Percentiles rank a stretch among this genome's conserved stretches.
These are phyloP conservation scores for Leptodactylus fallax DNA, from an alignment of 2,797 vertebrate species.

Conservation along the genomic window DNA sequence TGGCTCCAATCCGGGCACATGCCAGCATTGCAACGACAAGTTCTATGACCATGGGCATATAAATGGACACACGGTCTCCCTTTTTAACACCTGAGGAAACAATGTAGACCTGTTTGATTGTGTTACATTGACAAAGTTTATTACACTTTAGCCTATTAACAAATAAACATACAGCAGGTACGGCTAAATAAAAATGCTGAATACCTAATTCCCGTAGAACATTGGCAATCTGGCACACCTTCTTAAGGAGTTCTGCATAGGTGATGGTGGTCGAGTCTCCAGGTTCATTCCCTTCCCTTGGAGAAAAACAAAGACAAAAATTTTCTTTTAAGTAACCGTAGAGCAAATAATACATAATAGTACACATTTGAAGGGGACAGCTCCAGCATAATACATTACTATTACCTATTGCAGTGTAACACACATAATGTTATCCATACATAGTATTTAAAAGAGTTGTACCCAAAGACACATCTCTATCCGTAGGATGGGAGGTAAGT, in stretches of 20 bases:
- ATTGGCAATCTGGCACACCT: slow-evolving; percentile 92
- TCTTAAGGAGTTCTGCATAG: slow-evolving; percentile 88
- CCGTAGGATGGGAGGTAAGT: too few species aligned
- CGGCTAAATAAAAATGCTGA: not conserved
- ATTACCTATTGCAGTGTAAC: too few species aligned
- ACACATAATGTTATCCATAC: too few species aligned
- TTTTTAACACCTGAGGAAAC: slow-evolving; percentile 86
- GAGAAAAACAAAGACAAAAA: slow-evolving; percentile 56
- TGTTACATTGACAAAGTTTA: too few species aligned
- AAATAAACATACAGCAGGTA: too few species aligned
- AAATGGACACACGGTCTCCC: slow-evolving; percentile 92
- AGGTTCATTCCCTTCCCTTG: slow-evolving; percentile 95
- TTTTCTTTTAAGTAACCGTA: too few species aligned
- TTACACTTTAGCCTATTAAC: too few species aligned
- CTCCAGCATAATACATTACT: too few species aligned
- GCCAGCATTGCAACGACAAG: slow-evolving; percentile 95
- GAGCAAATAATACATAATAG: too few species aligned
- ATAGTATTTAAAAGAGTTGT: too few species aligned
- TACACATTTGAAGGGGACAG: too few species aligned
- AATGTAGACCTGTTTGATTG: not conserved
- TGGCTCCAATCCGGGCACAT: slow-evolving; percentile 90
- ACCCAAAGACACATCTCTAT: too few species aligned
- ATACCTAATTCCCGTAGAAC: slow-evolving; percentile 91
- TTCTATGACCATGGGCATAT: slow-evolving; percentile 98
- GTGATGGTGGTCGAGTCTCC: slow-evolving; percentile 86